Base-by-base conservation (phyloP, 2,888 invertebrate genomes). In the Baronia brevicornis region DNA sequence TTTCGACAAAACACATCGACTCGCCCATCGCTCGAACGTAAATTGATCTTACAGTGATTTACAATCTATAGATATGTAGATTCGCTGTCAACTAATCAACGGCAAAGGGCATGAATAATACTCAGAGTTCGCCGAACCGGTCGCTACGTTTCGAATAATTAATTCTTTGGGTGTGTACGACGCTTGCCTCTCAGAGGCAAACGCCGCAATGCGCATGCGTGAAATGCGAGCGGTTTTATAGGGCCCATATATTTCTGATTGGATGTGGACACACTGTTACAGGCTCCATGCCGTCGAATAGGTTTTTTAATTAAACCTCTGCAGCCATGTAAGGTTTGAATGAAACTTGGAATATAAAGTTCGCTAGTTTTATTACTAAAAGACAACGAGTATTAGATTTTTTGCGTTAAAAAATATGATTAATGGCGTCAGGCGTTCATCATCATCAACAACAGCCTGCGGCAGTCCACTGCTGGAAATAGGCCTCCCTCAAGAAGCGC, bases 161-260 rank as follows among this genome's bases (percentile, higher is more conserved):
- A 77, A 77, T 72, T 73, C 72, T 61, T 50, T 65, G 71, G 70
- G 68, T 70, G 69, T 74, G 73, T 70, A 60, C 61, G 56, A 66
- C 52, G 52, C 48, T 53, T 63, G 64, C 55, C 64, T 63, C 54
- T 47, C 59, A 51, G 60, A 60, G 45, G 61, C 56, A 53, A 48
- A 47, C 53, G 50, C 39, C 55, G 47, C 28, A 43, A 9, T 43
- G 62, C 78, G 80, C 80, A 71, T 71, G 80, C 82, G 79, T 51
- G 54, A 58, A 50, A 52, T 57, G 46, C 61, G 61, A 62, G 59
- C 66, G 62, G 66, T 62, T 60, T 56, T 49, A 57, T 68, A 68
- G 67, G 66, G 67, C 51, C 58, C 13, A 31, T 38, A 50, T 35
- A 24, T 21, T 38, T 46, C 44, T 35, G n/a, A 31, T 27, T 24